Evolutionary conservation across 2,888 invertebrate genomes (phyloP).

Genomic region (Galerucella pusilla): DNA sequence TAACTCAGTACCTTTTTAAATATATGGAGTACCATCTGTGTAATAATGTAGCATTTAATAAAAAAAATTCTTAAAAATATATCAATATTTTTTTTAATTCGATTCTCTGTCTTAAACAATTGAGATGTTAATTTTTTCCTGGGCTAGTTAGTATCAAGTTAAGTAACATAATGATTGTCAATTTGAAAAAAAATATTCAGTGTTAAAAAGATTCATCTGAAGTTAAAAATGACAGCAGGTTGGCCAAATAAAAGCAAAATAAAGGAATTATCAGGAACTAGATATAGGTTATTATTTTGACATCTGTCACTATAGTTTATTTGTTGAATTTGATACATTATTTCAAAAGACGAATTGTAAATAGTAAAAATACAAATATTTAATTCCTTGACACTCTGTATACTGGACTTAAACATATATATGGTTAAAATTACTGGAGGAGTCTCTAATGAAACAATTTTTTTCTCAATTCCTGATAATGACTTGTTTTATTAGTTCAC

Average conservation of each 20-base stretch:
- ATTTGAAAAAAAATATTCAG: neutral
- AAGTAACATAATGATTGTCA: neutral
- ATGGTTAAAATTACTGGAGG: too few relatives aligned
- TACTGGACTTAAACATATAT: too few relatives aligned
- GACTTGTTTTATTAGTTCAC: neutral
- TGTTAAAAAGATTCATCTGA: constrained; percentile 25
- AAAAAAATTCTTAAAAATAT: constrained; percentile 40
- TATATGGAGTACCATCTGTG: constrained; percentile 38
- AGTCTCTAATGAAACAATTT: too few relatives aligned
- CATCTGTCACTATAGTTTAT: too few relatives aligned
- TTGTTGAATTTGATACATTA: too few relatives aligned
- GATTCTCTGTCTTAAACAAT: constrained; percentile 27
- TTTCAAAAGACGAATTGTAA: too few relatives aligned
- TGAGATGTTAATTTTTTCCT: constrained; percentile 34
- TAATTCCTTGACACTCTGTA: too few relatives aligned
- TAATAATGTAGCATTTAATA: constrained; percentile 44
- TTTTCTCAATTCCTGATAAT: too few relatives aligned
- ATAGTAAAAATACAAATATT: too few relatives aligned
- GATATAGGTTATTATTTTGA: neutral
- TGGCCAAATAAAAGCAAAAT: neutral
- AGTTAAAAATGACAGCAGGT: neutral
- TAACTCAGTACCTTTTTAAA: constrained; percentile 39
- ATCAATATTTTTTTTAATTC: constrained; percentile 40
- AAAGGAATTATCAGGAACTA: neutral
- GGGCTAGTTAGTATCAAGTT: constrained; percentile 27